These are phyloP conservation scores for Sarcophilus harrisii DNA, from an alignment of 2,797 vertebrate genomes.

Conservation along the genomic window DNA sequence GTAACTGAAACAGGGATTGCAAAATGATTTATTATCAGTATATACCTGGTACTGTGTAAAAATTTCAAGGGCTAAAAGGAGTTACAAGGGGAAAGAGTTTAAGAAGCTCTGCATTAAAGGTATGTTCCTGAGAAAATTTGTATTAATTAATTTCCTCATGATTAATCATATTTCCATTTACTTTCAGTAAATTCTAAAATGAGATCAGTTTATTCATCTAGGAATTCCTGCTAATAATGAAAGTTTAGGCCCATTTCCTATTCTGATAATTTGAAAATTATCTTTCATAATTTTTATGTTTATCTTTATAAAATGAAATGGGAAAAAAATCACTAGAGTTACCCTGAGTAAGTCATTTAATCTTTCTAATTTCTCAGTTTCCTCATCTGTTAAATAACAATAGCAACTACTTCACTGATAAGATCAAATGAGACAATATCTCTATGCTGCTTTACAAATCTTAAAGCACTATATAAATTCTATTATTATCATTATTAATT, in stretches of 20 bases:
- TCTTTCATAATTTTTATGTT: too few relatives aligned
- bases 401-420: neutral
- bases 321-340: neutral
- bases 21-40: too few relatives aligned
- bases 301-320: neutral
- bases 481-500: neutral
- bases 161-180: neutral
- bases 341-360: neutral
- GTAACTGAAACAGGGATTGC: too few relatives aligned
- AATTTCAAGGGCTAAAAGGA: too few relatives aligned
- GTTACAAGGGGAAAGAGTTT: too few relatives aligned
- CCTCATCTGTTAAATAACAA: neutral
- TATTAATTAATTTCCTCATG: neutral
- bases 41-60: too few relatives aligned
- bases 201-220: neutral
- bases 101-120: neutral
- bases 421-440: neutral
- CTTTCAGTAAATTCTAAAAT: neutral
- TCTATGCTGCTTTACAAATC: neutral
- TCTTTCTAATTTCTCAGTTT: neutral
- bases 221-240: neutral
- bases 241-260: neutral
- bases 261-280: neutral
- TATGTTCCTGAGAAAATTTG: neutral
- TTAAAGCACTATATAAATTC: neutral